phyloP scores from a whole-genome alignment of 2,888 invertebrate genomes.

The Tenthredo livida region DNA sequence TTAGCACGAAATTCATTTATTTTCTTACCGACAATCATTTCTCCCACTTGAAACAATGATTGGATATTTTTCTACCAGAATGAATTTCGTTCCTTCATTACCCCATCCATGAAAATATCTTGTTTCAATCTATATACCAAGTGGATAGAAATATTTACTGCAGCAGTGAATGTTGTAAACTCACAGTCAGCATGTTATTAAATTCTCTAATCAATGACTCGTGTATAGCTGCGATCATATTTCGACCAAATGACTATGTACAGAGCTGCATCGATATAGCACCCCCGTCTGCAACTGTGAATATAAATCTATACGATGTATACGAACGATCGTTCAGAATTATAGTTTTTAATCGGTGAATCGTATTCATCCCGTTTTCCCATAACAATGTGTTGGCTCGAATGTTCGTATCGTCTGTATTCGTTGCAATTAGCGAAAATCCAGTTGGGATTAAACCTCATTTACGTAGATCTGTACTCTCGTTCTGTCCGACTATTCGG shows the following conservation, averaged over 20 bases:
- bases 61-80: too few relatives aligned
- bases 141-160: background rate
- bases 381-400: background rate
- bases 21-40: background rate
- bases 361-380: background rate
- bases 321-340: background rate
- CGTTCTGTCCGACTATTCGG: background rate
- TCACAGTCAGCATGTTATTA: background rate
- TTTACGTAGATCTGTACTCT: background rate
- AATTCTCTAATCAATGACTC: conserved; percentile 18
- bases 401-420: conserved; percentile 15
- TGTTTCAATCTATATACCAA: background rate
- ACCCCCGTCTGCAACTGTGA: background rate
- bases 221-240: background rate
- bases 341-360: background rate
- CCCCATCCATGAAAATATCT: background rate
- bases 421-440: conserved; percentile 25
- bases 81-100: background rate
- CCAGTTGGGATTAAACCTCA: conserved; percentile 33
- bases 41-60: background rate
- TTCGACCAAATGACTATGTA: background rate
- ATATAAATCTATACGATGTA: background rate
- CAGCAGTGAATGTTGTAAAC: background rate
- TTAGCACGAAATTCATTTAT: background rate
- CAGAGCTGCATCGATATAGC: background rate